These are phyloP conservation scores for Sialia sialis DNA, from an alignment of 2,113 vertebrate species.

Conservation along the genomic window DNA sequence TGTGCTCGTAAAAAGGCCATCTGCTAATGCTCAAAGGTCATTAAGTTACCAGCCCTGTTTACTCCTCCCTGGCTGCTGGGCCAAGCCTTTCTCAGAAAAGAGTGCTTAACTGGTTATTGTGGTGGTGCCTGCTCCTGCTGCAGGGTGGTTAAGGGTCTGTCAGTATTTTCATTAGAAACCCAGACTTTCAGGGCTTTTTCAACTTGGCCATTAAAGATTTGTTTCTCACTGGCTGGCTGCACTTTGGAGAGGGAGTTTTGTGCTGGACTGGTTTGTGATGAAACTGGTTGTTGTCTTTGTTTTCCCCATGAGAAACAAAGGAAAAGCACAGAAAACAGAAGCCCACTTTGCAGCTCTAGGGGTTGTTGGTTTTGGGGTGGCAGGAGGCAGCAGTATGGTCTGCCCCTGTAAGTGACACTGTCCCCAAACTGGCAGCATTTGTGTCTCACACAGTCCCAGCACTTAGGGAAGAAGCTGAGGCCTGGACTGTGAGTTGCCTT, in stretches of 20 bases:
- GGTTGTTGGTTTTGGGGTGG: background rate
- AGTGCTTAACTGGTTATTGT: constrained; percentile 58
- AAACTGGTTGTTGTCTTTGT: background rate
- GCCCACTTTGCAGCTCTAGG: background rate
- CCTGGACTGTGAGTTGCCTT: background rate
- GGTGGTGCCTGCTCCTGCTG: constrained; percentile 20
- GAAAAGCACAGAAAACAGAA: accelerated
- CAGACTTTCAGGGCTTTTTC: background rate
- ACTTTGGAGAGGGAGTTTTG: background rate
- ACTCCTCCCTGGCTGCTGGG: constrained; percentile 39
- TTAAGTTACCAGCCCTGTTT: constrained; percentile 75
- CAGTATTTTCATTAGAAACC: constrained; percentile 48
- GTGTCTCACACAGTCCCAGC: accelerated
- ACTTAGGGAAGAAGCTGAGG: background rate
- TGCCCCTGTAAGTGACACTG: background rate
- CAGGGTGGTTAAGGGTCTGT: background rate
- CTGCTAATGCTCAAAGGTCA: constrained; percentile 80
- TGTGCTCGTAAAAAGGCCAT: constrained; percentile 78
- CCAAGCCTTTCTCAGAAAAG: constrained; percentile 57
- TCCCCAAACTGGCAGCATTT: background rate
- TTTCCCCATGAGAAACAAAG: background rate
- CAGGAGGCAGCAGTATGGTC: background rate
- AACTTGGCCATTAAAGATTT: background rate
- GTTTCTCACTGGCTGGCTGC: background rate
- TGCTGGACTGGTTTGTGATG: background rate